A percentile compares a stretch with the other conserved stretches of the same genome.
These are phyloP conservation scores for Drosophila pegasa DNA, from an alignment of 2,888 invertebrate species.

Conservation along the genomic window DNA sequence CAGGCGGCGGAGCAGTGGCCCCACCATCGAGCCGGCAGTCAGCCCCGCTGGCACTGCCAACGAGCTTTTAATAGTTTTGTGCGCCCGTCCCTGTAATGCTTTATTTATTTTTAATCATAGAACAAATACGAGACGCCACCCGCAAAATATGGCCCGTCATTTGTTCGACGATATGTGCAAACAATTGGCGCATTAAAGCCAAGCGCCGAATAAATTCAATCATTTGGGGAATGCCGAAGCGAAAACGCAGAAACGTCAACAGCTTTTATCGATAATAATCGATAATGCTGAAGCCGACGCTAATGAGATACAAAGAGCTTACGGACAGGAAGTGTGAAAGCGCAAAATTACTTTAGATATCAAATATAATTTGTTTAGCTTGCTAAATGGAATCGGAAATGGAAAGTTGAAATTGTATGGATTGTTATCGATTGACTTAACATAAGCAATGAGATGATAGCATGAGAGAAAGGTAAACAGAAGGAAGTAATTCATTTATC, in stretches of 20 bases:
- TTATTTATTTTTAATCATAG: slow-evolving; percentile 80
- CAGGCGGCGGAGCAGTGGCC: slow-evolving; percentile 7
- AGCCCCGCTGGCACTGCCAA: slow-evolving; percentile 23
- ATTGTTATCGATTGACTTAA: background rate
- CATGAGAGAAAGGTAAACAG: background rate
- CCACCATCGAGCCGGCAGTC: slow-evolving; percentile 7
- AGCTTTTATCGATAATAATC: slow-evolving; percentile 19
- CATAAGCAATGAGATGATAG: background rate
- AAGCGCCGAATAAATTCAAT: slow-evolving; percentile 42
- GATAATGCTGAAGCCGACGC: slow-evolving; percentile 5
- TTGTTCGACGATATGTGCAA: slow-evolving; percentile 74
- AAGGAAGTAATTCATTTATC: background rate
- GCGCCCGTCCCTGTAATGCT: slow-evolving; percentile 67
- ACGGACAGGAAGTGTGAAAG: background rate
- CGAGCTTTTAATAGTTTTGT: slow-evolving; percentile 73
- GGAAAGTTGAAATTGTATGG: background rate
- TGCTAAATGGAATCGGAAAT: background rate
- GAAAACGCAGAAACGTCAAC: background rate
- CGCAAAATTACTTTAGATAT: background rate
- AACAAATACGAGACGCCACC: slow-evolving; percentile 67
- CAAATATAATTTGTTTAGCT: background rate
- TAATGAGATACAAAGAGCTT: background rate
- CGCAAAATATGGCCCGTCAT: slow-evolving; percentile 71
- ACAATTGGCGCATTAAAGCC: slow-evolving; percentile 78
- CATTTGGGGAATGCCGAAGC: slow-evolving; percentile 6